phyloP scores from a whole-genome alignment of 2,888 invertebrate genomes.

The Andrena dorsata region DNA sequence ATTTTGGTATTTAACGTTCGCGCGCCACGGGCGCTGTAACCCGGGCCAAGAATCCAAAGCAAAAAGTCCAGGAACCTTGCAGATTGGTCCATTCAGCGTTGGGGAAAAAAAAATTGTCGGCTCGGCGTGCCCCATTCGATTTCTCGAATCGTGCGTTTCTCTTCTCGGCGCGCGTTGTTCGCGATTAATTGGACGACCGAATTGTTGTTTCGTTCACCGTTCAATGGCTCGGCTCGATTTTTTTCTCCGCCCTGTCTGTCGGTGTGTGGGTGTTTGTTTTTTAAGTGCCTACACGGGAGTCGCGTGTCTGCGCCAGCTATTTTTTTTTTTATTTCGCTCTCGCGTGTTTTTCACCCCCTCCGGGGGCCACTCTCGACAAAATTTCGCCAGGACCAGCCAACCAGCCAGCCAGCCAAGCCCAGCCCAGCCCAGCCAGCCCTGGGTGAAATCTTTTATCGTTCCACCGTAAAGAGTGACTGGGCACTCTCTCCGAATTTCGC shows the following conservation, averaged over 20 bases:
- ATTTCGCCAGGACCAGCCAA: constrained; percentile 58
- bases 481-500: constrained; percentile 63
- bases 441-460: constrained; percentile 65
- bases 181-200: constrained; percentile 74
- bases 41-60: constrained; percentile 12
- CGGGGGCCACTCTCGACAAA: constrained; percentile 55
- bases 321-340: constrained; percentile 39
- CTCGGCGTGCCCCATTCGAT: constrained; percentile 68
- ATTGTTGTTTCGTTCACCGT: constrained; percentile 77
- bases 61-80: constrained; percentile 61
- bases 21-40: neutral
- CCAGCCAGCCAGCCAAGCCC: constrained; percentile 21
- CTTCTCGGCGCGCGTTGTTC: constrained; percentile 63
- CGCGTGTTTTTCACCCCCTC: constrained; percentile 49
- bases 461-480: constrained; percentile 60
- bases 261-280: constrained; percentile 62
- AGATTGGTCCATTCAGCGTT: constrained; percentile 67
- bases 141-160: constrained; percentile 69
- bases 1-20: neutral
- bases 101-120: constrained; percentile 57
- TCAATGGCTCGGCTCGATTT: constrained; percentile 70
- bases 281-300: constrained; percentile 64
- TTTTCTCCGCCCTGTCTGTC: constrained; percentile 53
- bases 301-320: constrained; percentile 41
- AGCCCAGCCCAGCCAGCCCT: constrained; percentile 16